Evolutionary conservation across 2,888 invertebrate species (phyloP), one percentile per base, ranked within the genome.

Genomic region (Drosophila recens): DNA sequence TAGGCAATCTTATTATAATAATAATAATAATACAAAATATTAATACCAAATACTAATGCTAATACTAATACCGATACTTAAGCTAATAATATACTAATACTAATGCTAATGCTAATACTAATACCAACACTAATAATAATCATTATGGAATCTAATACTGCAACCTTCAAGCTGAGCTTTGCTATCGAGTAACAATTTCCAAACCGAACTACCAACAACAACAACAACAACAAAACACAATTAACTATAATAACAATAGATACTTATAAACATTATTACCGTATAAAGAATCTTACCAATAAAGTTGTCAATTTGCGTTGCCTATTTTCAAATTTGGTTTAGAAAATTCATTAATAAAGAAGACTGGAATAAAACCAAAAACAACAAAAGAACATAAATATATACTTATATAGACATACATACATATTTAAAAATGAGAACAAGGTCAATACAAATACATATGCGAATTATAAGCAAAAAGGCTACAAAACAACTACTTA

Each of bases 281-380:
- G 10, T 27, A 61, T 61, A 36, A 42, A 62, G 15, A 27, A 38
- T 61, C 64, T 76, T 77, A 75, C 54, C 64, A 75, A 76, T 73
- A 72, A 76, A 77, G 63, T 73, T 76, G 69, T 77, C 78, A 77
- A 76, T 73, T 69, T 77, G 58, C 62, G 75, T 76, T 75, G 75
- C 77, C 75, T 77, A 53, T 68, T 68, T 73, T 73, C 51, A 46
- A 69, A 62, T 77, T 65, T 71, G 67, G 45, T 71, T 77, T 61
- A 75, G 38, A 71, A 75, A 75, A 75, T 67, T 73, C 72, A 84
- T 78, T 72, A 82, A 78, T 82, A 80, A 87, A 80, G 72, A 87
- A 87, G 81, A 87, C 83, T 87, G 83, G 79, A 87, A 79, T 77
- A 80, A 70, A 73, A 76, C 61, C 72, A 79, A 71, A 78, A 73